A percentile compares a stretch with the other conserved stretches of the same genome.
Evolutionary conservation across 1,140 invertebrate genomes (phyloP).

Genomic region (Trypoxylus dichotomus): DNA sequence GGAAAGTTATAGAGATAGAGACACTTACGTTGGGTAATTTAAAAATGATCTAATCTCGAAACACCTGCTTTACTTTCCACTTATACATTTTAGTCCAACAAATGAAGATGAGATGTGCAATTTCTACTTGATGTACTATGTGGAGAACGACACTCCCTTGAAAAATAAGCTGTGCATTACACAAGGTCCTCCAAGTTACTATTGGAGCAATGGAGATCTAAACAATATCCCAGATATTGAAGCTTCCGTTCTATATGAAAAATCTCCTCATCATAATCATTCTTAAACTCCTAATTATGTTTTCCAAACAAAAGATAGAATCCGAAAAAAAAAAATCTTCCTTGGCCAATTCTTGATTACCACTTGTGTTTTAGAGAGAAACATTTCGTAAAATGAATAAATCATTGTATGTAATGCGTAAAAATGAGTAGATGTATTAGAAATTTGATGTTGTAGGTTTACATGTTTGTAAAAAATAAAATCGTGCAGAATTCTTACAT

Average conservation of each 20-base stretch:
- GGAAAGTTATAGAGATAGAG: constrained; percentile 66
- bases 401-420: neutral
- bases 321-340: neutral
- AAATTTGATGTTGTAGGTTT: neutral
- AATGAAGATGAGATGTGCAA: constrained; percentile 99
- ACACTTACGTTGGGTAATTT: constrained; percentile 79
- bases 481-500: too few relatives aligned
- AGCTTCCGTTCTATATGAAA: constrained; percentile 53
- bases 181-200: constrained; percentile 77
- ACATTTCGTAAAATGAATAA: neutral
- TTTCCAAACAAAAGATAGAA: neutral
- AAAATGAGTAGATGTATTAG: neutral
- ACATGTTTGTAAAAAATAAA: neutral
- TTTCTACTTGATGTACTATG: constrained; percentile 99
- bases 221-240: constrained; percentile 79
- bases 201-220: constrained; percentile 71
- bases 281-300: neutral
- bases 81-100: constrained; percentile 65
- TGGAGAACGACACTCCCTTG: constrained; percentile 77
- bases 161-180: constrained; percentile 86
- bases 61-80: neutral
- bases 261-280: neutral
- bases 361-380: neutral
- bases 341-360: neutral
- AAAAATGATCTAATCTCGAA: neutral